Evolutionary conservation across 1,140 invertebrate species (phyloP).

Genomic region (Pseudomyrmex pallidus): DNA sequence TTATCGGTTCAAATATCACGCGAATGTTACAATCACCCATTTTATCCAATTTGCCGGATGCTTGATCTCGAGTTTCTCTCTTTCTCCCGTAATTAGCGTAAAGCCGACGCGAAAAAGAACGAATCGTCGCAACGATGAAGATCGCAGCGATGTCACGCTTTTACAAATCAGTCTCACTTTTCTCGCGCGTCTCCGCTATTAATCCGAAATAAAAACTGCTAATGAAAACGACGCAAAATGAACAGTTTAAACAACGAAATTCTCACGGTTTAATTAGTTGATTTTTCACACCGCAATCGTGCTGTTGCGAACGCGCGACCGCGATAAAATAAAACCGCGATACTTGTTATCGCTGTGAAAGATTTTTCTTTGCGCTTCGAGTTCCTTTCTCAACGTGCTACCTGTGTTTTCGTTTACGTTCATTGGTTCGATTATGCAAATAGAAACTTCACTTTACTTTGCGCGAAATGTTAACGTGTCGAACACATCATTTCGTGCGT

Average conservation of each 20-base stretch:
- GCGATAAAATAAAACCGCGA: constrained; percentile 23
- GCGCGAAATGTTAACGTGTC: background rate
- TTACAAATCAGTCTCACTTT: constrained; percentile 43
- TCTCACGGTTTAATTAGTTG: constrained; percentile 50
- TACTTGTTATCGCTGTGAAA: constrained; percentile 18
- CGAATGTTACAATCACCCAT: constrained; percentile 21
- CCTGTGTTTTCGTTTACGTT: background rate
- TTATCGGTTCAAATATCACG: constrained; percentile 1
- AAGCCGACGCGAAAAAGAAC: constrained; percentile 18
- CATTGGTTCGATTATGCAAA: background rate
- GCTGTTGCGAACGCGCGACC: background rate
- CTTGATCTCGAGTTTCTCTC: constrained; percentile 28
- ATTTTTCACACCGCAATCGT: constrained; percentile 18
- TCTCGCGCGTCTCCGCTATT: constrained; percentile 10
- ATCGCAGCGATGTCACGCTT: constrained; percentile 42
- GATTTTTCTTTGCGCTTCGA: constrained; percentile 1
- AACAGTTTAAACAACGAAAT: background rate
- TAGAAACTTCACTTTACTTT: background rate
- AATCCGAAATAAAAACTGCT: constrained; percentile 22
- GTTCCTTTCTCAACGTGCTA: too few species aligned
- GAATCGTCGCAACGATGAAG: background rate
- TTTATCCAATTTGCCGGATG: constrained; percentile 25
- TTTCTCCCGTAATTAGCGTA: constrained; percentile 34
- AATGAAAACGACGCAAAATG: background rate
- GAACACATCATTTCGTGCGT: background rate